Evolutionary conservation across 1,140 invertebrate species (phyloP), one percentile per base, ranked within the genome.

Genomic region (Parasteatoda tepidariorum): DNA sequence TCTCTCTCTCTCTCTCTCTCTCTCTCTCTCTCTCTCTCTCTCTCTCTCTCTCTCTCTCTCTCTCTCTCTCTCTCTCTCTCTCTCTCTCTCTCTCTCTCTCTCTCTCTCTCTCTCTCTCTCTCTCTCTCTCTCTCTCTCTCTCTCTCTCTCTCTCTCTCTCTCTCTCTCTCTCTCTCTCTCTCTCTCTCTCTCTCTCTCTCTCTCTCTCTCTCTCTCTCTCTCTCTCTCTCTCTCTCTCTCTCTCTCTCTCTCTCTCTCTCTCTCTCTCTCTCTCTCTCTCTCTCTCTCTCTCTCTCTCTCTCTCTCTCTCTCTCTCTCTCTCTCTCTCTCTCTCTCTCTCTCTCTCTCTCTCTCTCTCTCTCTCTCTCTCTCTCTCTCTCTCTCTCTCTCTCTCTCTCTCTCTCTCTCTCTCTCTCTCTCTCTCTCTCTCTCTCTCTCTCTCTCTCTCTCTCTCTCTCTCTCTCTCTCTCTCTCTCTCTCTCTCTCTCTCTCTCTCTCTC

Each of bases 1-100:
- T 59, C 55, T 59, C 55, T 59, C 55, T 59, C 55, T 59, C 55
- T 59, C 55, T 59, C 55, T 59, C 55, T 59, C 55, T 59, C 55
- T 59, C 55, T 59, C 55, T 59, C 55, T 59, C 55, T 59, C 55
- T 59, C 55, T 59, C 55, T 59, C 55, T 59, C 55, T 59, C 55
- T 59, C 55, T 59, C 55, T 59, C 55, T 59, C 55, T 59, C 55
- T 59, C 55, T 59, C 55, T 59, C 55, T 59, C 55, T 59, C 55
- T 59, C 55, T 59, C 55, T 59, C 55, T 59, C 55, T 59, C 55
- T 59, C 55, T 59, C 55, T 59, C 55, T 59, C 55, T 59, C 55
- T 59, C 55, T 59, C 55, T 59, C 55, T 59, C 55, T 59, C 55
- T 59, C 55, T 59, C 55, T 59, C 55, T 59, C 55, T 59, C 55